Percentiles rank a stretch among this genome's conserved stretches.
Evolutionary conservation across 2,888 invertebrate genomes (phyloP).

Genomic region (Mimumesa dahlbomi): DNA sequence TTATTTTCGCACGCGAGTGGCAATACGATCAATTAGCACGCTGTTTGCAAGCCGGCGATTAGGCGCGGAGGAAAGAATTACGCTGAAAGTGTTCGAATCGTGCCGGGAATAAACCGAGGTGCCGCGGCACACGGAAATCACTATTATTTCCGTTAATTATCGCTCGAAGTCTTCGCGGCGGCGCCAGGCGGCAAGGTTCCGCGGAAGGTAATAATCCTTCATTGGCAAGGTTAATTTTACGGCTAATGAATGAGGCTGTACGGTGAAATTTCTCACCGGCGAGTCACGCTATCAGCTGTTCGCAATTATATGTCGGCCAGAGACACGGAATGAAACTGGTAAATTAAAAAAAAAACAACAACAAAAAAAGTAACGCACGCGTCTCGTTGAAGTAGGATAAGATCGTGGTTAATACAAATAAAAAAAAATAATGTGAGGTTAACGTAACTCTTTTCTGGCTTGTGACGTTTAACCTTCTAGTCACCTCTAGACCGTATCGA

Average conservation of each 20-base stretch:
- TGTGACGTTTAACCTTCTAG: conserved; percentile 45
- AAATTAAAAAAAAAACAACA: too few species aligned
- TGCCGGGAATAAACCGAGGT: background rate
- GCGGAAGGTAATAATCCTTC: conserved; percentile 3
- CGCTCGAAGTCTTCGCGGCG: background rate
- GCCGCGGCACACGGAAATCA: background rate
- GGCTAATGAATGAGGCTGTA: conserved; percentile 1
- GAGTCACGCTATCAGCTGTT: conserved; percentile 32
- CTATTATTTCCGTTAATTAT: background rate
- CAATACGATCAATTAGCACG: too few species aligned
- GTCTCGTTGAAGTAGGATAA: conserved; percentile 3
- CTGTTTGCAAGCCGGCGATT: too few species aligned
- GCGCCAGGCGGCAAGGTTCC: background rate
- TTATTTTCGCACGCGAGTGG: too few species aligned
- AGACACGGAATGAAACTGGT: conserved; percentile 16
- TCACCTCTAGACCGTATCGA: conserved; percentile 50
- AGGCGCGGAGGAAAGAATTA: too few species aligned
- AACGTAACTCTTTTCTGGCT: conserved; percentile 3
- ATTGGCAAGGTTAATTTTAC: conserved; percentile 6
- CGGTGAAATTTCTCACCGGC: conserved; percentile 13
- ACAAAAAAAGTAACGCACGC: conserved; percentile 10
- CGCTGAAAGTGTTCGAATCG: too few species aligned
- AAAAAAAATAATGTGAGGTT: background rate
- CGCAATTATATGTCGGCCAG: conserved; percentile 23
- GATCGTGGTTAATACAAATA: conserved; percentile 39